phyloP scores from a whole-genome alignment of 1,140 invertebrate genomes.

The Arctopsyche grandis region DNA sequence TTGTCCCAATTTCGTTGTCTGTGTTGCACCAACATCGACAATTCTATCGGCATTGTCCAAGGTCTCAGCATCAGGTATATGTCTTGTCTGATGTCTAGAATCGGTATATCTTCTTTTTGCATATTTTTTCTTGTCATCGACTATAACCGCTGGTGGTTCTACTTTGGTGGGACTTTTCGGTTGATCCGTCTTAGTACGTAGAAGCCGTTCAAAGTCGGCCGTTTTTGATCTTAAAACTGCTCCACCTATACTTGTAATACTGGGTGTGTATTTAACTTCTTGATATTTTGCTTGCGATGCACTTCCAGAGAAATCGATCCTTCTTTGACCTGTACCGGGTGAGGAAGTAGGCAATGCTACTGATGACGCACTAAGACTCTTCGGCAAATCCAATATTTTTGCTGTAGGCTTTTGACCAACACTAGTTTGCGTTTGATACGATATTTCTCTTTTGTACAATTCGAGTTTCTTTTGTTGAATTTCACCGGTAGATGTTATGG shows the following conservation, averaged over 20 bases:
- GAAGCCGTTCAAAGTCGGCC: slow-evolving; percentile 73
- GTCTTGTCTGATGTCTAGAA: slow-evolving; percentile 70
- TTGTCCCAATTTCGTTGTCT: slow-evolving; percentile 59
- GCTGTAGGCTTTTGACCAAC: slow-evolving; percentile 50
- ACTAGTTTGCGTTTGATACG: slow-evolving; percentile 56
- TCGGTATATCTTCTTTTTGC: slow-evolving; percentile 73
- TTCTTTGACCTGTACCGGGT: slow-evolving; percentile 48
- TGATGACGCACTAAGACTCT: slow-evolving; percentile 54
- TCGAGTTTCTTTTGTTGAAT: slow-evolving; percentile 64
- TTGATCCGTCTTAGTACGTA: slow-evolving; percentile 59
- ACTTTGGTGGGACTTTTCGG: slow-evolving; percentile 59
- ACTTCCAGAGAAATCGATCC: slow-evolving; percentile 48
- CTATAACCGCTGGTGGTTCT: slow-evolving; percentile 49
- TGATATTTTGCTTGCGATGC: slow-evolving; percentile 40
- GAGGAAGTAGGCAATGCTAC: slow-evolving; percentile 53
- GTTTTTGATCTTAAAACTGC: slow-evolving; percentile 75
- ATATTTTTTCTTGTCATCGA: slow-evolving; percentile 70
- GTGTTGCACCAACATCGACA: slow-evolving; percentile 58
- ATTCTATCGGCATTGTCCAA: slow-evolving; percentile 56
- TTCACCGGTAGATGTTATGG: slow-evolving; percentile 69
- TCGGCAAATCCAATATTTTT: slow-evolving; percentile 55
- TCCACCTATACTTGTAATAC: slow-evolving; percentile 74
- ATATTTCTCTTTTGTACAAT: slow-evolving; percentile 59
- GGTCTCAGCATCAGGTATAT: slow-evolving; percentile 69
- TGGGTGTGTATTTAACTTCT: slow-evolving; percentile 64